These are phyloP conservation scores for Hoplodrina blanda DNA, from an alignment of 2,888 invertebrate genomes.

Conservation along the genomic window DNA sequence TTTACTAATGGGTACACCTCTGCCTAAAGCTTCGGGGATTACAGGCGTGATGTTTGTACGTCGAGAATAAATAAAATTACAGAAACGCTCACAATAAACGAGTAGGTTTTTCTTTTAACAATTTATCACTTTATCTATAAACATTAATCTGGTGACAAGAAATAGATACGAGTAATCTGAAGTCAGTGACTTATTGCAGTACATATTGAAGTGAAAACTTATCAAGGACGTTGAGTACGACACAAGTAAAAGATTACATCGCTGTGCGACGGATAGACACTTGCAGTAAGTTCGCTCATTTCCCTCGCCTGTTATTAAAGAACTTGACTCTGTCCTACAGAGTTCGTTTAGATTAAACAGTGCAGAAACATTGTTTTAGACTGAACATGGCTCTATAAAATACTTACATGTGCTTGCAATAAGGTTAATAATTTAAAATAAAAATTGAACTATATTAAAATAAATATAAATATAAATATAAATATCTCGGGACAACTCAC, in stretches of 20 bases:
- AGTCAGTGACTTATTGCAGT: constrained; percentile 38
- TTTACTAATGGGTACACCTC: no score
- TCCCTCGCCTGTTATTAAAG: not conserved
- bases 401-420: no score
- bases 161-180: constrained; percentile 31
- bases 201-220: constrained; percentile 60
- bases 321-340: not conserved
- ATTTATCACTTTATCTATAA: constrained; percentile 12
- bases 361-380: not conserved
- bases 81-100: not conserved
- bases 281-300: not conserved
- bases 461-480: no score
- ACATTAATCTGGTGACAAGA: constrained; percentile 36
- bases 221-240: constrained; percentile 50
- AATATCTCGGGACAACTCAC: no score
- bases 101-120: not conserved
- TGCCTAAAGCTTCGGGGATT: no score
- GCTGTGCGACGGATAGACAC: not conserved
- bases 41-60: not conserved
- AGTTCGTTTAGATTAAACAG: not conserved
- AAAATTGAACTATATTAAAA: no score
- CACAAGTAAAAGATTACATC: constrained; percentile 13
- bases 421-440: no score
- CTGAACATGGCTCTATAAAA: not conserved
- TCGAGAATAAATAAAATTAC: not conserved